These are phyloP conservation scores for Tetragnatha versicolor DNA, from an alignment of 1,140 invertebrate species.

Conservation along the genomic window DNA sequence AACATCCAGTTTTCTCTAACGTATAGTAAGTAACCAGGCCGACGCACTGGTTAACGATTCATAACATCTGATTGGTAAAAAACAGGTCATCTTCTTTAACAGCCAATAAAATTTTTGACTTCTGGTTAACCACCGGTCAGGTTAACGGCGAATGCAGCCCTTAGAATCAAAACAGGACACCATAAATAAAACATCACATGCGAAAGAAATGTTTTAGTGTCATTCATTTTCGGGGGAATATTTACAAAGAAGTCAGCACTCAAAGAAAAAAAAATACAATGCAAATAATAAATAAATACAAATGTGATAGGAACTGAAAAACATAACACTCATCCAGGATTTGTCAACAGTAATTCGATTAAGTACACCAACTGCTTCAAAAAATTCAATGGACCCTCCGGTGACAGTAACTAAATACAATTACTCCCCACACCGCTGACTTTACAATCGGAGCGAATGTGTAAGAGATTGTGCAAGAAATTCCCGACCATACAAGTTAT, in stretches of 20 bases:
- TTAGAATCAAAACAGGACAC: no score
- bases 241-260: slow-evolving; percentile 25
- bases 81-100: no score
- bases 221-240: slow-evolving; percentile 39
- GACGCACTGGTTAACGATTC: no score
- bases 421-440: slow-evolving; percentile 4
- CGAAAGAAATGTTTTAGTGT: slow-evolving; percentile 24
- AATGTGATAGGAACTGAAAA: slow-evolving; percentile 35
- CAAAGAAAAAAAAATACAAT: slow-evolving; percentile 17
- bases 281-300: slow-evolving; percentile 18
- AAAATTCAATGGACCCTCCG: slow-evolving; percentile 32
- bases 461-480: slow-evolving; percentile 9
- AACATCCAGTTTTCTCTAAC: no score
- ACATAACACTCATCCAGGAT: slow-evolving; percentile 18
- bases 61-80: no score
- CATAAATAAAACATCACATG: no score
- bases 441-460: slow-evolving; percentile 1
- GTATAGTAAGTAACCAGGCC: no score
- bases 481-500: neutral
- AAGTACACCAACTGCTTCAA: slow-evolving; percentile 24
- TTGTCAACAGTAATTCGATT: slow-evolving; percentile 18
- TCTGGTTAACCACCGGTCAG: no score
- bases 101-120: no score
- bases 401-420: slow-evolving; percentile 7
- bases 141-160: no score